These are phyloP conservation scores for Channa maculata DNA, from an alignment of 2,113 vertebrate species.

Conservation along the genomic window DNA sequence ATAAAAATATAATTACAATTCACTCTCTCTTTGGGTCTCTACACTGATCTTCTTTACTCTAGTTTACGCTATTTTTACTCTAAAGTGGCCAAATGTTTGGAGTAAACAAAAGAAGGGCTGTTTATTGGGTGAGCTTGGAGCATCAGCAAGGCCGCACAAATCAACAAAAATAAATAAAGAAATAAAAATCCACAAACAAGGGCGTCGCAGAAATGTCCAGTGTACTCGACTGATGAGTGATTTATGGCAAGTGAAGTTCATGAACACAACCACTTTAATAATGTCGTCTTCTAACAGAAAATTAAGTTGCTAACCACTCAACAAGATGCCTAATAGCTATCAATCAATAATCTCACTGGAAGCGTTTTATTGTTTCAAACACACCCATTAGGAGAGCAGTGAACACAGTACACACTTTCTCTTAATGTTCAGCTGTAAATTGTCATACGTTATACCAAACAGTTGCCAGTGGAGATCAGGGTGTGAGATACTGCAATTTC, in stretches of 20 bases:
- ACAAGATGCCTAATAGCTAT: not conserved
- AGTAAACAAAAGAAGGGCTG: constrained; percentile 4
- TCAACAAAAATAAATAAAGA: no score
- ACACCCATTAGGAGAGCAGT: not conserved
- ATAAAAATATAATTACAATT: no score
- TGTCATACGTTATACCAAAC: constrained; percentile 18
- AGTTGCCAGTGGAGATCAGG: constrained; percentile 7
- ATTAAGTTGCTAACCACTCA: not conserved
- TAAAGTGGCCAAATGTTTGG: constrained; percentile 2
- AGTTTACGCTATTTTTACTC: no score
- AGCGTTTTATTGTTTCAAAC: constrained; percentile 29
- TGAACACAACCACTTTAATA: not conserved
- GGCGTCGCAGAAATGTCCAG: no score
- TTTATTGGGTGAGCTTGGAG: not conserved
- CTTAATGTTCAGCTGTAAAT: constrained; percentile 34
- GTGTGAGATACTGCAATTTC: not conserved
- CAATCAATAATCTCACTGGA: constrained; percentile 3
- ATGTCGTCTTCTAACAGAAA: not conserved
- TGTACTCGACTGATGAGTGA: not conserved
- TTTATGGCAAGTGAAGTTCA: not conserved
- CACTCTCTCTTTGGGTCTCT: no score
- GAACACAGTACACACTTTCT: constrained; percentile 7
- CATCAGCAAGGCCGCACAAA: not conserved
- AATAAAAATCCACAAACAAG: no score
- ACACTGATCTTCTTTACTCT: no score